Percentiles rank a stretch among this genome's conserved stretches.
Conservation (phyloP, 2,888 invertebrate species). For the Xiphydria camelus region DNA sequence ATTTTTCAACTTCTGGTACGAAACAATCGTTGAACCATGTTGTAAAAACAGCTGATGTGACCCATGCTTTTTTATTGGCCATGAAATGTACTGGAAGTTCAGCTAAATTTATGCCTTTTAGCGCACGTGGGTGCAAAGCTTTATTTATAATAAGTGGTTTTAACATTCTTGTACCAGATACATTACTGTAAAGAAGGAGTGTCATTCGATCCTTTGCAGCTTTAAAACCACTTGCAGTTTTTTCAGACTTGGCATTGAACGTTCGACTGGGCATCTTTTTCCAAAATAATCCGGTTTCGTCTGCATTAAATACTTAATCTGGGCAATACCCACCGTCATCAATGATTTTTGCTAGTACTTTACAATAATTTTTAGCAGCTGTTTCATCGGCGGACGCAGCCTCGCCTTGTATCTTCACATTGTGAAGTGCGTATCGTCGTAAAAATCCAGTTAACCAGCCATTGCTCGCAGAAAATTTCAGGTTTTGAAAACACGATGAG, state of each 20-base stretch:
- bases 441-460: slow-evolving; percentile 26
- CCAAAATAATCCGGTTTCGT: slow-evolving; percentile 30
- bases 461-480: slow-evolving; percentile 24
- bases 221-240: slow-evolving; percentile 18
- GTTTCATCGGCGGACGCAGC: slow-evolving; percentile 19
- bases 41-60: slow-evolving; percentile 17
- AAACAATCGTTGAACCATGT: slow-evolving; percentile 25
- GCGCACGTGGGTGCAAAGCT: slow-evolving; percentile 21
- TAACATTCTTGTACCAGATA: slow-evolving; percentile 16
- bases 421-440: slow-evolving; percentile 18
- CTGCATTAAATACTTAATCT: slow-evolving; percentile 30
- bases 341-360: slow-evolving; percentile 23
- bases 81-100: slow-evolving; percentile 22
- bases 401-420: slow-evolving; percentile 23
- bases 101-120: slow-evolving; percentile 19
- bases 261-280: slow-evolving; percentile 30
- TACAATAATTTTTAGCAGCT: slow-evolving; percentile 12
- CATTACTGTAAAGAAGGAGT: slow-evolving; percentile 18
- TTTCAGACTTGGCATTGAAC: slow-evolving; percentile 17
- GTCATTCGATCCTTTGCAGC: slow-evolving; percentile 23
- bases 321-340: slow-evolving; percentile 29
- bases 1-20: slow-evolving; percentile 27
- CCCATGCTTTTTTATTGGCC: slow-evolving; percentile 17
- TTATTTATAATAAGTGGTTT: slow-evolving; percentile 23
- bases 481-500: too few species aligned